These are phyloP conservation scores for Ostrea edulis DNA, from an alignment of 1,140 invertebrate species.

Conservation along the genomic window DNA sequence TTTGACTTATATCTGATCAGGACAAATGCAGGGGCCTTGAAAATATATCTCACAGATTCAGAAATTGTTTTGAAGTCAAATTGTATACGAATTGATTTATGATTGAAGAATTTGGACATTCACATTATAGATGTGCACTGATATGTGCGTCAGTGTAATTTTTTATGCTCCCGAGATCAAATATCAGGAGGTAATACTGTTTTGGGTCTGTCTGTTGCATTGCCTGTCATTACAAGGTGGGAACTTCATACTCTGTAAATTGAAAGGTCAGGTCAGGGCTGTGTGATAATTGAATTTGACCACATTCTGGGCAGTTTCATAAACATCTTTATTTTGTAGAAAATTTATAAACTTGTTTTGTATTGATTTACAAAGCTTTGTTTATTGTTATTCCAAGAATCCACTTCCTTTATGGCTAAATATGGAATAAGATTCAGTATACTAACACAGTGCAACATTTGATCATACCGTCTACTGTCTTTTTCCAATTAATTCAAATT, in stretches of 20 bases:
- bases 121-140: no score
- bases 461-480: no score
- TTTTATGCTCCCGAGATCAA: neutral
- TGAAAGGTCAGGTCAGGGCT: neutral
- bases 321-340: no score
- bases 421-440: no score
- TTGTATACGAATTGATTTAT: neutral
- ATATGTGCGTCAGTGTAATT: no score
- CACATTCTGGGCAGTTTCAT: no score
- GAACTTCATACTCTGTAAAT: neutral
- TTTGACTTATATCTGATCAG: constrained; percentile 3
- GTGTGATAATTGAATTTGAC: neutral
- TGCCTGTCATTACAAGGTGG: neutral
- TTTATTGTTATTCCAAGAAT: no score
- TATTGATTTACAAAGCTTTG: no score
- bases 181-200: neutral
- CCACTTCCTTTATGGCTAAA: no score
- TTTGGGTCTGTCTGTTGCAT: neutral
- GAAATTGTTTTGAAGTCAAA: neutral
- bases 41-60: neutral
- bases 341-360: no score
- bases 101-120: neutral
- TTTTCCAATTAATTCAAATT: no score
- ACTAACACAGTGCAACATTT: no score
- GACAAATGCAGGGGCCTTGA: constrained; percentile 4